phyloP scores from a whole-genome alignment of 2,113 vertebrate species.

The Lynx canadensis region DNA sequence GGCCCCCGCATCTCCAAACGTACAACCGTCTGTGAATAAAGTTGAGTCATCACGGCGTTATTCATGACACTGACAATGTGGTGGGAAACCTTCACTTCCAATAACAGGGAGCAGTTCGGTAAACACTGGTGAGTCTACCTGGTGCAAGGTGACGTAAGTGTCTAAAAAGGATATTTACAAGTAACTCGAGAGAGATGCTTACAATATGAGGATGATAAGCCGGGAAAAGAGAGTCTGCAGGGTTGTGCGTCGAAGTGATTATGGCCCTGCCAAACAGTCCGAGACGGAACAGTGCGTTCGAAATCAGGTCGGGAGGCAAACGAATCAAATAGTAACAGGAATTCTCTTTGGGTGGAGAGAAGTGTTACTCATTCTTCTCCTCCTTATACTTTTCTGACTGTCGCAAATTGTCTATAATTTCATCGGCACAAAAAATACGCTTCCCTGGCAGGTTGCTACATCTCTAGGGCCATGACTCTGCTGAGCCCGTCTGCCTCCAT shows the following conservation, averaged over 20 bases:
- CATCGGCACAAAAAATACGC: not conserved
- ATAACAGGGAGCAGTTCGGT: not conserved
- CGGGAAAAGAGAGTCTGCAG: not conserved
- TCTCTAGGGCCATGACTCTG: not conserved
- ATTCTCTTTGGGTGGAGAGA: not conserved
- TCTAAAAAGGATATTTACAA: constrained; percentile 1
- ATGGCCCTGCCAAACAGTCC: not conserved
- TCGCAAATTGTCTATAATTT: not conserved
- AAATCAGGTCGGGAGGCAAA: not conserved
- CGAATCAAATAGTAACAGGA: fast-evolving
- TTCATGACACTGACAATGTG: not conserved
- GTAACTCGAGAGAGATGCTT: not conserved
- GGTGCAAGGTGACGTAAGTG: not conserved
- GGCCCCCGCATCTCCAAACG: fast-evolving
- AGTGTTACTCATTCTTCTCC: not conserved
- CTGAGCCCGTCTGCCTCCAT: fast-evolving
- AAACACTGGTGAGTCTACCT: not conserved
- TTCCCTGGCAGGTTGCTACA: not conserved
- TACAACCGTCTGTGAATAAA: fast-evolving
- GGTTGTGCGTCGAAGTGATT: not conserved
- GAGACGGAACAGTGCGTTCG: fast-evolving
- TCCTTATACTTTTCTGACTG: not conserved
- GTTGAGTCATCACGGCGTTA: not conserved
- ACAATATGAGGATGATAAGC: not conserved
- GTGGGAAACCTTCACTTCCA: not conserved